Base-by-base conservation (phyloP, 2,888 invertebrate genomes). In the Argyra leucocephala region DNA sequence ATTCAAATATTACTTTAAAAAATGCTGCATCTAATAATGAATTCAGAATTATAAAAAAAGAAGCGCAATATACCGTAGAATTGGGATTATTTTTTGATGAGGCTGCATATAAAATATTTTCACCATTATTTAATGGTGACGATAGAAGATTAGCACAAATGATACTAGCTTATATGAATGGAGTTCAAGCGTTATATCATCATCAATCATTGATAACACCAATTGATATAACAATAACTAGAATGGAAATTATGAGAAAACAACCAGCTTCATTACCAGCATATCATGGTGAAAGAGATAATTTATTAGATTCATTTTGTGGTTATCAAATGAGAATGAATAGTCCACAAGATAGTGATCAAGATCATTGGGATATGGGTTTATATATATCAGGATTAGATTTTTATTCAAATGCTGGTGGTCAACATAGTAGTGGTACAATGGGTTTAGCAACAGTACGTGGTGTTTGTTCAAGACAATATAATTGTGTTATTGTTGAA, bases 391-490 rank as follows among this genome's bases (percentile, higher is more conserved):
- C 91, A 22, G 90, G 90, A 83, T 87, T 69, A 60, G 70, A 70
- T 64, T 68, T 70, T 66, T 67, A 66, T 64, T 57, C 87, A 0
- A 82, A 84, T 64, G 88, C 88, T 72, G 86, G 86, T 67, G 89
- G 89, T 0, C 81, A 81, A 59, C 86, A 85, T 71, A 89, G 85
- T 76, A 85, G 86, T 1, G 86, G 87, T 48, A 91, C 91, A 10
- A 90, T 91, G 90, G 91, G 91, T 63, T 78, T 90, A 70, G 90
- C 90, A n/a, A 87, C 89, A 0, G 90, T 90, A 63, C 88, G 88
- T 26, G 90, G 90, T 24, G 87, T 89, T 64, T 91, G 90, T 75
- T 80, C 87, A 69, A 83, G 85, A 18, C 82, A 86, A 72, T 89
- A 88, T 75, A 84, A 88, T 18, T 91, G 91, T 74, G 86, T 91